A percentile compares a stretch with the other conserved stretches of the same genome.
These are phyloP conservation scores for Phyllostomus discolor DNA, from an alignment of 2,113 vertebrate genomes.

Conservation along the genomic window DNA sequence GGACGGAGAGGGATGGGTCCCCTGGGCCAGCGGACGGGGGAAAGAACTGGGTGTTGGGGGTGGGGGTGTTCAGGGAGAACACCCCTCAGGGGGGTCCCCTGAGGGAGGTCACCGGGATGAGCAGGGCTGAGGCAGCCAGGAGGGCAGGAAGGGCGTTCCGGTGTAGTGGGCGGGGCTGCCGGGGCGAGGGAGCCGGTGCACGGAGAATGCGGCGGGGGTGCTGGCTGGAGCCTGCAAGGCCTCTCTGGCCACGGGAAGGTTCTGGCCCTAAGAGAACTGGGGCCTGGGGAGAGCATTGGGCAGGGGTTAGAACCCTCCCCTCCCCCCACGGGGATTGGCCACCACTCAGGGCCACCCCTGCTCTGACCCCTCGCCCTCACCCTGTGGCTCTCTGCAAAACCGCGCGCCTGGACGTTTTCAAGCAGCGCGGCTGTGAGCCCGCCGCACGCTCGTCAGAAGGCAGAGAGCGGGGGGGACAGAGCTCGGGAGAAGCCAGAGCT, in stretches of 20 bases:
- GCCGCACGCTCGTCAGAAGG: neutral
- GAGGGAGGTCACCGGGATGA: neutral
- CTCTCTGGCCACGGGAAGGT: fast-evolving
- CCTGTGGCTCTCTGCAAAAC: neutral
- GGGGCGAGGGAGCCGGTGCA: neutral
- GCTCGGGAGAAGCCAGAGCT: slow-evolving; percentile 6
- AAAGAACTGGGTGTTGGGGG: fast-evolving
- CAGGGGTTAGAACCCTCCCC: neutral
- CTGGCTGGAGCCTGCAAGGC: neutral
- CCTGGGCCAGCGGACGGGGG: neutral
- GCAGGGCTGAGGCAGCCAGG: neutral
- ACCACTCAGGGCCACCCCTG: neutral
- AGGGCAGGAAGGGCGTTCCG: neutral
- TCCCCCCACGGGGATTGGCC: no score
- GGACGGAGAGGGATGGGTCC: neutral
- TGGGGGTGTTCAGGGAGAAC: neutral
- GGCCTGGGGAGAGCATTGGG: neutral
- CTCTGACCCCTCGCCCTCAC: neutral
- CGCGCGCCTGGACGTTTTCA: neutral
- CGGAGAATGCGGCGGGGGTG: fast-evolving
- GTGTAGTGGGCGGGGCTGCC: fast-evolving
- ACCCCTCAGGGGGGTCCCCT: fast-evolving
- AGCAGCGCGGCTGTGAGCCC: neutral
- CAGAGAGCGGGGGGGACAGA: fast-evolving
- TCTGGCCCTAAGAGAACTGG: neutral